phyloP scores from a whole-genome alignment of 2,113 vertebrate genomes.

The Felis chaus region DNA sequence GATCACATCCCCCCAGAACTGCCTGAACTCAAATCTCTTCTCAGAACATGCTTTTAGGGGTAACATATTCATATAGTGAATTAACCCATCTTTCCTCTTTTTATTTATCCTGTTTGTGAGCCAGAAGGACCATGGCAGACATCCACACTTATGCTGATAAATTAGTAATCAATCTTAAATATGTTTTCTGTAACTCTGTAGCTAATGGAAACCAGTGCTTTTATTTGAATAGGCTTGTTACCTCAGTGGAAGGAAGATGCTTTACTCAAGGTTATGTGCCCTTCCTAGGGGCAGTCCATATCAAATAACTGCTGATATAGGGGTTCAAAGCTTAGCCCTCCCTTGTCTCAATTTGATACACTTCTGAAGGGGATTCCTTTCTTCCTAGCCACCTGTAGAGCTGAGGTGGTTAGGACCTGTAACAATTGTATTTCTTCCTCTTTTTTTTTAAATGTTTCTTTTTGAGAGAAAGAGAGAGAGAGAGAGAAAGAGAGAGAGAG shows the following conservation, averaged over 20 bases:
- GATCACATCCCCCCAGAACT: not conserved
- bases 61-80: not conserved
- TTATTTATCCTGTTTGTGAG: not conserved
- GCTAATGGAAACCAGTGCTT: not conserved
- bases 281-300: fast-evolving
- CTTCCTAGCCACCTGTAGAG: not conserved
- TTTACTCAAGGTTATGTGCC: not conserved
- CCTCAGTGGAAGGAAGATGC: not conserved
- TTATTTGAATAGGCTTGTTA: not conserved
- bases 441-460: too few species aligned
- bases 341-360: not conserved
- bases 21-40: not conserved
- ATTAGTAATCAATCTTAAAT: not conserved
- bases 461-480: too few species aligned
- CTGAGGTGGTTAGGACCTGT: not conserved
- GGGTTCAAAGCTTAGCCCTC: not conserved
- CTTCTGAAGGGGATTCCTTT: not conserved
- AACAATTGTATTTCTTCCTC: not conserved
- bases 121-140: not conserved
- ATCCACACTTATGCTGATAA: not conserved
- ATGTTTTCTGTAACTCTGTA: not conserved
- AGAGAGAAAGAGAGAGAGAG: too few species aligned
- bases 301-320: not conserved
- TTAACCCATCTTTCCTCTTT: not conserved
- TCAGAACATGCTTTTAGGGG: not conserved